Percentiles rank a stretch among this genome's conserved stretches.
Evolutionary conservation across 2,888 invertebrate genomes (phyloP).

Genomic region (Tinea trinotella): DNA sequence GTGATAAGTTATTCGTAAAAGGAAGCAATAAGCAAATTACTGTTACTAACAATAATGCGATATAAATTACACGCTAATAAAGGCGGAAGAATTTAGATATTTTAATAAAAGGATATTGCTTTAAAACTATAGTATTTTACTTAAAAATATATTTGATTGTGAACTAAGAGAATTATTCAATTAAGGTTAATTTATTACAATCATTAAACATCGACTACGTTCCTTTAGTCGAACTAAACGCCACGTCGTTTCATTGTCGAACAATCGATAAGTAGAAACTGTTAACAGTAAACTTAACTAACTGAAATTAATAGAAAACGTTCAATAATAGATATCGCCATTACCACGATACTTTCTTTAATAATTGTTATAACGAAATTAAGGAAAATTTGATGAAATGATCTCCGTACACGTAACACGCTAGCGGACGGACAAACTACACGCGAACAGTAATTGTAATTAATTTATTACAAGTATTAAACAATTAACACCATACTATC

Average conservation of each 20-base stretch:
- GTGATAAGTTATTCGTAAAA: constrained; percentile 6
- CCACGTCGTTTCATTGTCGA: too few relatives aligned
- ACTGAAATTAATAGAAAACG: neutral
- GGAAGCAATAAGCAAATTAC: neutral
- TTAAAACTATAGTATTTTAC: too few relatives aligned
- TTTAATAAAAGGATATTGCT: too few relatives aligned
- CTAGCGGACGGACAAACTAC: constrained; percentile 27
- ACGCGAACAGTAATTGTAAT: constrained; percentile 62
- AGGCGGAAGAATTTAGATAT: neutral
- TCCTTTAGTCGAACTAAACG: too few relatives aligned
- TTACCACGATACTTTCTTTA: neutral
- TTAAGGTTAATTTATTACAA: too few relatives aligned
- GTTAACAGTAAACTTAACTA: neutral
- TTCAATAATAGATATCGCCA: neutral
- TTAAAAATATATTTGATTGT: too few relatives aligned
- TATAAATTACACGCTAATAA: neutral
- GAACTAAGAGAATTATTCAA: too few relatives aligned
- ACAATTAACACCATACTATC: constrained; percentile 41
- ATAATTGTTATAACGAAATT: constrained; percentile 5
- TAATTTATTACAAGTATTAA: constrained; percentile 71
- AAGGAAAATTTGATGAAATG: constrained; percentile 23
- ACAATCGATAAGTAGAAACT: too few relatives aligned
- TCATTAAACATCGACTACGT: too few relatives aligned
- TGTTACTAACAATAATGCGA: neutral
- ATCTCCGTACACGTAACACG: constrained; percentile 20